A percentile compares a stretch with the other conserved stretches of the same genome.
Evolutionary conservation across 2,888 invertebrate species (phyloP).

Genomic region (Prosopocoilus inquinatus): DNA sequence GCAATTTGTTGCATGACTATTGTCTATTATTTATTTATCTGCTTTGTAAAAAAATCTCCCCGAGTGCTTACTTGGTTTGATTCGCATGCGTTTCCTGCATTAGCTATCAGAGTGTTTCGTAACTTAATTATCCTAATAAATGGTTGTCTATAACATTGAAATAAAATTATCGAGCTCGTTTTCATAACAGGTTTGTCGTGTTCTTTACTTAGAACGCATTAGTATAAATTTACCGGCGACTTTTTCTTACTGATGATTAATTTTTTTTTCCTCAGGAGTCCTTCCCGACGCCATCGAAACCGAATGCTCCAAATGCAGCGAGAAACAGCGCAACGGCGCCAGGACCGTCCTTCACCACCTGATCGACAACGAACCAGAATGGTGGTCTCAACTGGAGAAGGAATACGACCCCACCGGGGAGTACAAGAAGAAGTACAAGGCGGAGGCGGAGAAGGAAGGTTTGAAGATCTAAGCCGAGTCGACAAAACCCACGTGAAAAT

Average conservation of each 20-base stretch:
- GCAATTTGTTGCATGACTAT: no score
- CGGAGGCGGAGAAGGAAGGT: slow-evolving; percentile 51
- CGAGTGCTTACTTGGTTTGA: no score
- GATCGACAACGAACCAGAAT: slow-evolving; percentile 61
- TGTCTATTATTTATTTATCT: no score
- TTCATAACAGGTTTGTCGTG: no score
- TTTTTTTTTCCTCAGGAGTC: slow-evolving; percentile 48
- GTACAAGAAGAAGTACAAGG: slow-evolving; percentile 65
- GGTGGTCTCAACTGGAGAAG: slow-evolving; percentile 63
- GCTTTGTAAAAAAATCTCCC: no score
- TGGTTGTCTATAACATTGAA: no score
- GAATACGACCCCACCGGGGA: slow-evolving; percentile 69
- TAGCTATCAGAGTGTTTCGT: no score
- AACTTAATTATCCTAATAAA: no score
- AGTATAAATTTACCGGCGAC: no score
- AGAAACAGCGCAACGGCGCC: slow-evolving; percentile 62
- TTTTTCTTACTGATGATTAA: background rate
- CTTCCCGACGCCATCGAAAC: slow-evolving; percentile 71
- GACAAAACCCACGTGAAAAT: background rate
- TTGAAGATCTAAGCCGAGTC: slow-evolving; percentile 23
- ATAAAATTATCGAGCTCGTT: no score
- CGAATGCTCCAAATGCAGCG: slow-evolving; percentile 67
- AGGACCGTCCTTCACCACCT: slow-evolving; percentile 65
- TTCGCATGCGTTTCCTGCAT: no score
- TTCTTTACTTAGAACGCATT: no score